Evolutionary conservation across 2,888 invertebrate genomes (phyloP), one percentile per base, ranked within the genome.

Genomic region (Gibbula magus): DNA sequence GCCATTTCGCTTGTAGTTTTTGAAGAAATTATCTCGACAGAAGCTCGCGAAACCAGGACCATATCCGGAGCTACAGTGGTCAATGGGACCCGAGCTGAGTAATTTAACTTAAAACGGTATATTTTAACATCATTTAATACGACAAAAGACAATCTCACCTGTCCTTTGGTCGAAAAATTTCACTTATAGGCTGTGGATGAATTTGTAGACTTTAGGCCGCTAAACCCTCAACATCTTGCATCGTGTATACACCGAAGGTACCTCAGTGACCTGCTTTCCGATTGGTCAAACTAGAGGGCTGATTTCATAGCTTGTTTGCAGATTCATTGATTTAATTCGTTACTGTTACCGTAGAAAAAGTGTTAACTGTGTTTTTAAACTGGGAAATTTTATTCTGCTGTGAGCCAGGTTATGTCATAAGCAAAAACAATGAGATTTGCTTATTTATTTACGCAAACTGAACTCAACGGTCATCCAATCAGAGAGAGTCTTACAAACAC

Each of bases 201-300:
- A 87, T 91, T 91, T 90, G 91, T 89, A 89, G 90, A 88, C 85
- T 90, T 89, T 88, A 87, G 88, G 86, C 89, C 88, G 88, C 88
- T 89, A 87, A 88, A 86, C 87, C 89, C 89, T 90, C 89, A 89
- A 89, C 90, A 91, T 90, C 91, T 90, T 89, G 90, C 90, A 90
- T 90, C 89, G 88, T 88, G 87, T 84, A 78, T 78, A 79, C 77
- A 82, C 74, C 81, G 80, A 78, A 77, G 67, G 61, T 70, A 78
- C 81, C 70, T 61, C 61, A 61, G 67, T 53, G 78, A 81, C 78
- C 75, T 56, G 45, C 22, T 29, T 25, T 70, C 53, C 73, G 76
- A 81, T 81, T 81, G 81, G 81, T 78, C 78, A 78, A 67, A 67
- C 51, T 67, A 75, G 56, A 67, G 45, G 53, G 52, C 54, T 29